Base-by-base conservation (phyloP, 92 coral and sea anemone genomes). In the Siderastrea siderea region DNA sequence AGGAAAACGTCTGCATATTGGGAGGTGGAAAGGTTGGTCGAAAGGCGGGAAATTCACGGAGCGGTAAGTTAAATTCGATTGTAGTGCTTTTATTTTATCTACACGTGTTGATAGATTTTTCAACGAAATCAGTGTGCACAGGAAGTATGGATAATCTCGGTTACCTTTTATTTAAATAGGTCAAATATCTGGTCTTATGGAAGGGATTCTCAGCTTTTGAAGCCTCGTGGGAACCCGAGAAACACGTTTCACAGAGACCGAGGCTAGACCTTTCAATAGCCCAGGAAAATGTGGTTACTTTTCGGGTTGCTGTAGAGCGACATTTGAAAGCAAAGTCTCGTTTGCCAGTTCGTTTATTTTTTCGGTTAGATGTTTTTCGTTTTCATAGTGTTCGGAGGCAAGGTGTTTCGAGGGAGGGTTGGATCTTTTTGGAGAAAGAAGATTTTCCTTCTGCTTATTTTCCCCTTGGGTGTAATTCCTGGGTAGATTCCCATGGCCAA, bases 401-500 rank as follows among this genome's bases (percentile, higher is more conserved):
- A 46, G 94, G 91, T 3, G 10, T 7, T 16, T 69, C 52, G 50
- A 52, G 55, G 12, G 91, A 89, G 5, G 15, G 3, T 53, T 87
- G 91, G 91, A 47, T 62, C 44, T 19, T 91, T 10, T 53, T 90
- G 26, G 72, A 87, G 47, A 63, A 71, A 69, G 58, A 51, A 49
- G 86, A 82, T 48, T 87, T 87, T 64, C 19, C 9, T 55, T 70
- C 5, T 2, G 54, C 12, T 59, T 82, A 57, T 71, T 77, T 91
- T 45, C 91, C 86, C 3, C 52, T 8, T 26, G 55, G 71, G 17
- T 91, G 94, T 91, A 71, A 87, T 19, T 48, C 44, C 13, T 15
- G 87, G 50, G 76, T 87, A 19, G 94, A 91, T 50, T 86, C 48
- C 67, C 91, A 91, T 65, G 91, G 88, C 2, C 88, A 87, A 74